Percentiles rank a stretch among this genome's conserved stretches.
These are phyloP conservation scores for Macrocentrus cingulum DNA, from an alignment of 1,140 invertebrate genomes.

Conservation along the genomic window DNA sequence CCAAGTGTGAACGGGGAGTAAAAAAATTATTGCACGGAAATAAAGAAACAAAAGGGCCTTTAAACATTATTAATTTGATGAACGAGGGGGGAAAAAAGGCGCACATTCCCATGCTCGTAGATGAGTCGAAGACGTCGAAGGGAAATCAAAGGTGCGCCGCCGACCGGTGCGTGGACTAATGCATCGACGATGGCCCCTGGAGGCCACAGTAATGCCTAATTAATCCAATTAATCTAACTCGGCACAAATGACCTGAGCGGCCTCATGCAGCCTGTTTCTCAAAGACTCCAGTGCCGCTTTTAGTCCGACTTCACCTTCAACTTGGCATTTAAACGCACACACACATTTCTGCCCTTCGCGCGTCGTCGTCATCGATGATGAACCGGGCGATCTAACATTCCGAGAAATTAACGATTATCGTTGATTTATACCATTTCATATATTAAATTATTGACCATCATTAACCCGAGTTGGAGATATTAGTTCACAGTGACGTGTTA, in stretches of 20 bases:
- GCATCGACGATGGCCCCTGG: conserved; percentile 31
- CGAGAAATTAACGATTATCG: conserved; percentile 59
- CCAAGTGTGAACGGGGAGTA: too few species aligned
- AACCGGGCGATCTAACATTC: conserved; percentile 57
- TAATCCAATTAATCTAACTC: conserved; percentile 59
- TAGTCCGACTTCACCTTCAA: neutral
- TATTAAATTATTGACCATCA: conserved; percentile 59
- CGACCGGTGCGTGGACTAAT: neutral
- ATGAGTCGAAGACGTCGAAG: conserved; percentile 28
- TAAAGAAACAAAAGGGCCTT: neutral
- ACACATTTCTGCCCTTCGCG: neutral
- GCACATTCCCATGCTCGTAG: too few species aligned
- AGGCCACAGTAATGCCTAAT: conserved; percentile 57
- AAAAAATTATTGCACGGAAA: neutral
- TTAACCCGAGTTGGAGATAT: conserved; percentile 51
- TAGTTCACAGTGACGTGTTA: conserved; percentile 51
- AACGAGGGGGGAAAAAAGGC: too few species aligned
- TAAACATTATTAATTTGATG: too few species aligned
- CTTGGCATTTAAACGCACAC: neutral
- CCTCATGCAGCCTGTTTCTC: conserved; percentile 6
- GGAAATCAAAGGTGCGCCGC: conserved; percentile 16
- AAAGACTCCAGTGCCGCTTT: conserved; percentile 19
- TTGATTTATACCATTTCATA: conserved; percentile 59
- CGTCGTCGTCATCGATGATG: conserved; percentile 39
- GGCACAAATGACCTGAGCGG: conserved; percentile 53